Evolutionary conservation across 2,113 vertebrate genomes (phyloP).

Genomic region (Laticauda laticaudata): DNA sequence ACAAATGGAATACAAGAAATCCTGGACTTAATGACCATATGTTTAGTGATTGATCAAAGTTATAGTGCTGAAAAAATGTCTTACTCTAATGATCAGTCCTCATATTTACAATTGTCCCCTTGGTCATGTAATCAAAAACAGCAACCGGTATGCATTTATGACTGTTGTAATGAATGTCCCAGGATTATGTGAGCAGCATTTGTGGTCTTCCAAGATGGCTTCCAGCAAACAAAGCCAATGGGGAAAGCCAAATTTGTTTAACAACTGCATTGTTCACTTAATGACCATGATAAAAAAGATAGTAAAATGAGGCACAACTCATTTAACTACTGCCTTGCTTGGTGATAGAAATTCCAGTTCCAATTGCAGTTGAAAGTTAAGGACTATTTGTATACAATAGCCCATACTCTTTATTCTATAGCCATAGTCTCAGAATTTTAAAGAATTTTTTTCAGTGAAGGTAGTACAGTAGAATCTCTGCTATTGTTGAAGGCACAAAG

Average conservation of each 20-base stretch:
- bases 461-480: background rate
- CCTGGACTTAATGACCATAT: background rate
- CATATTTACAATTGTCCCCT: background rate
- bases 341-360: background rate
- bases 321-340: background rate
- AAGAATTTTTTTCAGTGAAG: background rate
- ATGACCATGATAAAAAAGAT: background rate
- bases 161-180: background rate
- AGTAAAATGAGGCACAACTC: background rate
- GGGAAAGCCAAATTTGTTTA: background rate
- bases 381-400: background rate
- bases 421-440: background rate
- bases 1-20: background rate
- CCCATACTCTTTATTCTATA: background rate
- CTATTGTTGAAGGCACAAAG: background rate
- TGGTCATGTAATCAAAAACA: background rate
- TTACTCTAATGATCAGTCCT: background rate
- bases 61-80: background rate
- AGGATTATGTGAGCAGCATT: background rate
- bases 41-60: background rate
- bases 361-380: background rate
- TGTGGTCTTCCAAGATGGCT: background rate
- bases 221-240: background rate
- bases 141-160: background rate
- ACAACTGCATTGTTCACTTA: background rate